Evolutionary conservation across 2,113 vertebrate species (phyloP), one percentile per base, ranked within the genome.

Genomic region (Capreolus pygargus): DNA sequence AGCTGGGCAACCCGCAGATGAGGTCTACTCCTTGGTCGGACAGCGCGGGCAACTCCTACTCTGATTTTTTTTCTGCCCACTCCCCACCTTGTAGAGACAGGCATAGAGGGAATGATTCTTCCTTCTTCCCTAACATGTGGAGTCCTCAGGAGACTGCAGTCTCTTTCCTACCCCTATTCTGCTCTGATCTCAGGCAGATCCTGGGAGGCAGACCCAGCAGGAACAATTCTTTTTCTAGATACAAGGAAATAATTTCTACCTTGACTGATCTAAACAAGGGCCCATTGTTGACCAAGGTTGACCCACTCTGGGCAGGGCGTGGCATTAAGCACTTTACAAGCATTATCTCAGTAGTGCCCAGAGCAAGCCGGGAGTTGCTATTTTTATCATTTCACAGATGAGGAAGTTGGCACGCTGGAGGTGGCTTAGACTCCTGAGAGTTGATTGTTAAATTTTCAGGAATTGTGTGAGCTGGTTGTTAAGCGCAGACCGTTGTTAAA

Each of bases 391-490:
- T 89, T 82, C 92, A 47, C 94, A 95, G 85, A 97, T 19, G 94
- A 97, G 95, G 97, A 94, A 94, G 91, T 67, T 82, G 92, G 89
- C 17, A 1, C 23, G 58, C 54, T 6, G 39, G 89, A 47, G 61
- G 54, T 64, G 86, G 78, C 96, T 89, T 50, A 13, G 57, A 8
- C 45, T 67, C 55, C 1, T 7, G 76, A 95, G 94, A 97, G 87
- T 58, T 6, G 0, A 83, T 28, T 94, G 98, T 97, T 97, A 78
- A 61, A 88, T 93, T 97, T 97, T 98, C 96, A 97, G 97, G 97
- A 97, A 89, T 97, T 14, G 89, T 86, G 93, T 43, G 67, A 94
- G 82, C 85, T 54, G 9, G 52, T 90, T 81, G 82, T 88, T 86
- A 86, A 86, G 87, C 36, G 36, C n/a, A n/a, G 39, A 47, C 90